Percentiles rank a stretch among this genome's conserved stretches.
These are phyloP conservation scores for Hypsopygia costalis DNA, from an alignment of 2,888 invertebrate species.

Conservation along the genomic window DNA sequence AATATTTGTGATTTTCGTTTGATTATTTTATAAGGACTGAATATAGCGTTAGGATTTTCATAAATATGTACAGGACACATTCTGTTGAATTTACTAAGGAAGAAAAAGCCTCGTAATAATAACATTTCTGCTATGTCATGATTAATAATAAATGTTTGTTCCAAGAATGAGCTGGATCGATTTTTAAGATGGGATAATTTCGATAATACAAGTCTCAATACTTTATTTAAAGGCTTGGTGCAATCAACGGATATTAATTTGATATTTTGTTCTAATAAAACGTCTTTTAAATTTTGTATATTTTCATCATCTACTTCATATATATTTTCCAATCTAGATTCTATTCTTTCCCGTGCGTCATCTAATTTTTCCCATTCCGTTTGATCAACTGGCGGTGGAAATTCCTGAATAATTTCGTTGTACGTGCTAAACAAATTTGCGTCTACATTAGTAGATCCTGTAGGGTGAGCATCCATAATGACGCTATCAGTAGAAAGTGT, in stretches of 20 bases:
- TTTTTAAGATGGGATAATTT: conserved; percentile 52
- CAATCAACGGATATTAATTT: conserved; percentile 61
- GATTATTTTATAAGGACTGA: conserved; percentile 66
- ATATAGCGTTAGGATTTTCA: conserved; percentile 66
- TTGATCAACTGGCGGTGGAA: conserved; percentile 70
- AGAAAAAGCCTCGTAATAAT: conserved; percentile 79
- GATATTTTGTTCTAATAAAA: conserved; percentile 61
- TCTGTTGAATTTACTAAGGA: conserved; percentile 82
- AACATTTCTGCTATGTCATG: conserved; percentile 79
- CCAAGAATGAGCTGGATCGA: conserved; percentile 75
- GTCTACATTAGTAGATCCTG: conserved; percentile 47
- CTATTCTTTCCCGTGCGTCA: conserved; percentile 65
- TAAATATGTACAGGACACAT: conserved; percentile 83
- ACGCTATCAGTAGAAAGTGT: conserved; percentile 47
- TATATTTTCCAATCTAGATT: conserved; percentile 57
- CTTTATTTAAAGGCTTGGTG: conserved; percentile 47
- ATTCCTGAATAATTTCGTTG: conserved; percentile 54
- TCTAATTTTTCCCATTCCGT: conserved; percentile 72
- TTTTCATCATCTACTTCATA: conserved; percentile 67
- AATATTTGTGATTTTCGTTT: conserved; percentile 61
- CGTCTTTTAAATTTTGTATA: conserved; percentile 53
- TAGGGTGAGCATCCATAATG: conserved; percentile 68
- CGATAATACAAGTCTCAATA: conserved; percentile 38
- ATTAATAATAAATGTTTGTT: conserved; percentile 76
- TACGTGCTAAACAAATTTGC: conserved; percentile 50